These are phyloP conservation scores for Sitta europaea DNA, from an alignment of 2,113 vertebrate species.

Conservation along the genomic window DNA sequence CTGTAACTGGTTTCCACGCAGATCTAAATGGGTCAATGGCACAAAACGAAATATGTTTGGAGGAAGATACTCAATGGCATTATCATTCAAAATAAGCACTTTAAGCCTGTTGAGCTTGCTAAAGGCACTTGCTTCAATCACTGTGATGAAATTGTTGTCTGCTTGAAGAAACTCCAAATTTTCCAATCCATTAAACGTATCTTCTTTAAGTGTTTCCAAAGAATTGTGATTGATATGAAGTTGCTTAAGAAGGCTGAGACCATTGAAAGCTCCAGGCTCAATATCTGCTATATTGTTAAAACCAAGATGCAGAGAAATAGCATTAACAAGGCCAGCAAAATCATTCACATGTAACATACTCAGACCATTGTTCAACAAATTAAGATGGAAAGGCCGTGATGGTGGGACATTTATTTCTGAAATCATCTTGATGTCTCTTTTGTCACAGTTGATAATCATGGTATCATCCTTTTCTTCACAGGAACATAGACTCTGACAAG, in stretches of 20 bases:
- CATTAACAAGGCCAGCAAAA: conserved; percentile 85
- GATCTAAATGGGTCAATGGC: conserved; percentile 94
- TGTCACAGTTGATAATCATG: conserved; percentile 89
- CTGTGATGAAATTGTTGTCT: conserved; percentile 95
- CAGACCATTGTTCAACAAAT: conserved; percentile 90
- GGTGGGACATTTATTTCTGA: conserved; percentile 87
- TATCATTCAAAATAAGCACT: conserved; percentile 97
- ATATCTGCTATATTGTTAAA: conserved; percentile 95
- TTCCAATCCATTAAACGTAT: conserved; percentile 91
- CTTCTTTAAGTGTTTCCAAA: conserved; percentile 91
- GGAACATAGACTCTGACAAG: conserved; percentile 85
- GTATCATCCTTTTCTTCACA: conserved; percentile 90
- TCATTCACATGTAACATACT: conserved; percentile 83
- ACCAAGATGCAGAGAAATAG: conserved; percentile 90
- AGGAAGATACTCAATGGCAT: conserved; percentile 92
- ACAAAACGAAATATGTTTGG: conserved; percentile 94
- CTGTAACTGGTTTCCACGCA: conserved; percentile 93
- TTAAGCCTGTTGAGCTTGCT: conserved; percentile 95
- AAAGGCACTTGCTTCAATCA: conserved; percentile 95
- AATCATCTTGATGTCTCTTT: conserved; percentile 86
- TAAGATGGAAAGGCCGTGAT: conserved; percentile 89
- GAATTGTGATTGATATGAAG: conserved; percentile 99
- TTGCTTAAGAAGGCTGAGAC: conserved; percentile 87
- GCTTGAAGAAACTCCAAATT: conserved; percentile 97
- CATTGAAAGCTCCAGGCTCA: conserved; percentile 89